phyloP scores from a whole-genome alignment of 2,113 vertebrate genomes.

The Dryoscopus gambensis region DNA sequence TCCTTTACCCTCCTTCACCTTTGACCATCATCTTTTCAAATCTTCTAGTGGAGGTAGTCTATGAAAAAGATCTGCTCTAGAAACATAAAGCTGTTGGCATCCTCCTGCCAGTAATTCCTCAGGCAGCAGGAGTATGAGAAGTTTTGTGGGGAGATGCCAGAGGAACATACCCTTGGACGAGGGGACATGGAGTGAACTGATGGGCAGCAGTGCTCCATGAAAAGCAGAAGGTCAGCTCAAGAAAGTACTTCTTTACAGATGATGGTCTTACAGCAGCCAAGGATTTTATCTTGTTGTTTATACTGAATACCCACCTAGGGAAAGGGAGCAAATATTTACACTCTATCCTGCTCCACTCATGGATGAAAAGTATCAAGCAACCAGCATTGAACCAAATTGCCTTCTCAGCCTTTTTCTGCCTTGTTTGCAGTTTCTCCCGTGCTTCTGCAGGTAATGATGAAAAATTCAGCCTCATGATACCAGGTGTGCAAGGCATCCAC shows the following conservation, averaged over 20 bases:
- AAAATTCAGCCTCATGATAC: background rate
- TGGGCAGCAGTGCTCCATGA: background rate
- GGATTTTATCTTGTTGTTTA: background rate
- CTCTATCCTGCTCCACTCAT: background rate
- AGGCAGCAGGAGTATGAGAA: background rate
- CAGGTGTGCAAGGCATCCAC: background rate
- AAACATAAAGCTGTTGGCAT: background rate
- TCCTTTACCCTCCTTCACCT: background rate
- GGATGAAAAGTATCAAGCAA: background rate
- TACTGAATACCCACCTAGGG: background rate
- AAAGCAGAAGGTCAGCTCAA: background rate
- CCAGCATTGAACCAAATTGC: background rate
- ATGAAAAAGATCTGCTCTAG: background rate
- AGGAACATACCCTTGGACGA: fast-evolving
- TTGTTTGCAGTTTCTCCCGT: background rate
- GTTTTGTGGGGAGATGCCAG: background rate
- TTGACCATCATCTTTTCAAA: background rate
- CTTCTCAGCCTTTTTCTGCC: background rate
- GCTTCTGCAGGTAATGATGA: background rate
- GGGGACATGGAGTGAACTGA: background rate
- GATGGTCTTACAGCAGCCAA: background rate
- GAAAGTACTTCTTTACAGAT: background rate
- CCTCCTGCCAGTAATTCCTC: background rate
- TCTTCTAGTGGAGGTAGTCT: background rate
- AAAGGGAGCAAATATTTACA: background rate